Conservation (phyloP, 2,113 vertebrate genomes). For the Cygnus buccinator region DNA sequence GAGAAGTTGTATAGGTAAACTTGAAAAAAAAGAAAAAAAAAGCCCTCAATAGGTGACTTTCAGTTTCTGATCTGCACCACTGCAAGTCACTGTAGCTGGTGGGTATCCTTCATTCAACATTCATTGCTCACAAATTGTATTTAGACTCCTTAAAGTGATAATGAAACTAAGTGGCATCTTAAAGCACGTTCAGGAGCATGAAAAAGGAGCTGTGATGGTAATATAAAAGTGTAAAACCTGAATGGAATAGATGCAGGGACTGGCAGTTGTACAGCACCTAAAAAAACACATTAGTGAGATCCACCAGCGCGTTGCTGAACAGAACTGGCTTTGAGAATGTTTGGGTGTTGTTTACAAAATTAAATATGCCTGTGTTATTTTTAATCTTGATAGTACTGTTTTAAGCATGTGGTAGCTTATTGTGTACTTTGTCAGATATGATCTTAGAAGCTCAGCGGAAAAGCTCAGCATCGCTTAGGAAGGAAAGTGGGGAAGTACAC, state of each 20-base stretch:
- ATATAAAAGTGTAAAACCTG: background rate
- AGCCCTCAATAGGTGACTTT: background rate
- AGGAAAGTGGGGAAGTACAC: background rate
- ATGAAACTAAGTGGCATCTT: background rate
- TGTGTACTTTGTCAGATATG: accelerated
- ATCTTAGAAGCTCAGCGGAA: background rate
- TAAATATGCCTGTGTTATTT: background rate
- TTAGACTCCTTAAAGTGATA: background rate
- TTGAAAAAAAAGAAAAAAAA: background rate
- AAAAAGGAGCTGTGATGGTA: background rate
- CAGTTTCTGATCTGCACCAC: background rate
- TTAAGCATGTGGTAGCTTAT: background rate
- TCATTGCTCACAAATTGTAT: background rate
- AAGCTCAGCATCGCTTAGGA: background rate
- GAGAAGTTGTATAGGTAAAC: background rate
- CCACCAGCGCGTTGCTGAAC: background rate
- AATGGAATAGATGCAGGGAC: background rate
- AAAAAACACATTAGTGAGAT: background rate
- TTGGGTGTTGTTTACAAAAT: background rate
- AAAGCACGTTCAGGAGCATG: background rate
- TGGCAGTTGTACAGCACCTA: background rate
- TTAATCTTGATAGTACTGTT: background rate
- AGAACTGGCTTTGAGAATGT: background rate
- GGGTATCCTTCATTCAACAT: background rate
- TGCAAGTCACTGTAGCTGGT: background rate